A percentile compares a stretch with the other conserved stretches of the same genome.
These are phyloP conservation scores for Leuciscus waleckii DNA, from an alignment of 2,797 vertebrate genomes.

Conservation along the genomic window DNA sequence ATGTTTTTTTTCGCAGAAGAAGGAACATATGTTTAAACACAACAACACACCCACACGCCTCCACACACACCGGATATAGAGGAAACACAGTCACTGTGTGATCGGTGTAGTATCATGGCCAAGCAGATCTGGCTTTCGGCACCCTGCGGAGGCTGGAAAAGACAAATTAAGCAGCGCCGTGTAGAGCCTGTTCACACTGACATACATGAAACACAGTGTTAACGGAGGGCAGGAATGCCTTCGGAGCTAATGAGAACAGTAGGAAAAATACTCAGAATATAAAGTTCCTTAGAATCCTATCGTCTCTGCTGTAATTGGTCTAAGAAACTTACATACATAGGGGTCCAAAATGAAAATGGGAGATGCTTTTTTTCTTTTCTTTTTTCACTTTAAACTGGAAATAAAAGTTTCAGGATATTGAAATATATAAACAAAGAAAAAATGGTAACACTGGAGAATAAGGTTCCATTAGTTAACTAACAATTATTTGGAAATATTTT, in stretches of 20 bases:
- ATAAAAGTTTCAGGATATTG: neutral
- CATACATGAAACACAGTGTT: constrained; percentile 23
- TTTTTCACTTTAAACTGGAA: neutral
- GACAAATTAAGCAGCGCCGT: constrained; percentile 64
- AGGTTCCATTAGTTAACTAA: neutral
- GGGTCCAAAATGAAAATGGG: neutral
- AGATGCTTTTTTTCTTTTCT: neutral
- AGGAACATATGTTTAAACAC: constrained; percentile 43
- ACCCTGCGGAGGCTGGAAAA: constrained; percentile 67
- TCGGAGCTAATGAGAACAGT: constrained; percentile 30
- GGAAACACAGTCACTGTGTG: constrained; percentile 31
- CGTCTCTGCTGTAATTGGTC: neutral
- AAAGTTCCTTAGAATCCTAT: neutral
- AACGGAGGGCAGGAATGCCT: constrained; percentile 22
- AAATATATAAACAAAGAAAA: neutral
- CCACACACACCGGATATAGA: constrained; percentile 37
- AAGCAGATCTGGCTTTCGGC: constrained; percentile 58
- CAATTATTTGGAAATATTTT: neutral
- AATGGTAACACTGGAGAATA: neutral
- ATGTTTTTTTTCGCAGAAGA: constrained; percentile 21
- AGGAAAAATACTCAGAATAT: constrained; percentile 3
- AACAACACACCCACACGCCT: constrained; percentile 41
- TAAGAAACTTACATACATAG: neutral
- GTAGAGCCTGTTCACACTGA: constrained; percentile 59
- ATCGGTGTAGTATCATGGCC: constrained; percentile 57